phyloP scores from a whole-genome alignment of 2,888 invertebrate species.

The Serrognathus titanus region DNA sequence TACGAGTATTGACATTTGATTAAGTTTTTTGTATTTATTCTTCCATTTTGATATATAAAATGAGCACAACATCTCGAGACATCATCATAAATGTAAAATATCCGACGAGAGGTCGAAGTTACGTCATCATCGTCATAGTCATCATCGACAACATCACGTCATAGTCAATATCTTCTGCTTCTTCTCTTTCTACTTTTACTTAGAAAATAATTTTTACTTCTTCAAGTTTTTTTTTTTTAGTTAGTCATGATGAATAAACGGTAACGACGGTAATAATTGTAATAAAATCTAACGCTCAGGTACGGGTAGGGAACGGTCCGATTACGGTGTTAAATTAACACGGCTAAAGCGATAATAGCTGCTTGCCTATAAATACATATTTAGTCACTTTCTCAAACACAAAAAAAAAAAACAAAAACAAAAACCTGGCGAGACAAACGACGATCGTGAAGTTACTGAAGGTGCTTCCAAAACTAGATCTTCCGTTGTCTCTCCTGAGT shows the following conservation, averaged over 20 bases:
- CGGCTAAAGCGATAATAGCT: conserved; percentile 17
- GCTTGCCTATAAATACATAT: conserved; percentile 9
- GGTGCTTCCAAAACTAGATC: too few relatives aligned
- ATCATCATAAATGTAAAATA: conserved; percentile 35
- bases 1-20: conserved; percentile 50
- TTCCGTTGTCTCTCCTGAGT: too few relatives aligned
- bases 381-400: conserved; percentile 7
- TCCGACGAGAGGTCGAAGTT: conserved; percentile 21
- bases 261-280: conserved; percentile 25
- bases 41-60: conserved; percentile 38
- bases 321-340: conserved; percentile 16
- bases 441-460: background rate
- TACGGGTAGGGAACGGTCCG: conserved; percentile 43
- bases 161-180: too few relatives aligned
- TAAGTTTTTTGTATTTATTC: conserved; percentile 26
- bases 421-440: background rate
- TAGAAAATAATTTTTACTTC: conserved; percentile 15
- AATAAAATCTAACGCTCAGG: conserved; percentile 40
- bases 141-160: background rate
- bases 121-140: background rate
- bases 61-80: conserved; percentile 42
- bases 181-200: background rate
- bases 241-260: conserved; percentile 20
- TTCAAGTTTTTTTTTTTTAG: conserved; percentile 9
- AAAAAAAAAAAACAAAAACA: background rate